A percentile compares a stretch with the other conserved stretches of the same genome.
Evolutionary conservation across 2,888 invertebrate species (phyloP).

Genomic region (Andrena marginata): DNA sequence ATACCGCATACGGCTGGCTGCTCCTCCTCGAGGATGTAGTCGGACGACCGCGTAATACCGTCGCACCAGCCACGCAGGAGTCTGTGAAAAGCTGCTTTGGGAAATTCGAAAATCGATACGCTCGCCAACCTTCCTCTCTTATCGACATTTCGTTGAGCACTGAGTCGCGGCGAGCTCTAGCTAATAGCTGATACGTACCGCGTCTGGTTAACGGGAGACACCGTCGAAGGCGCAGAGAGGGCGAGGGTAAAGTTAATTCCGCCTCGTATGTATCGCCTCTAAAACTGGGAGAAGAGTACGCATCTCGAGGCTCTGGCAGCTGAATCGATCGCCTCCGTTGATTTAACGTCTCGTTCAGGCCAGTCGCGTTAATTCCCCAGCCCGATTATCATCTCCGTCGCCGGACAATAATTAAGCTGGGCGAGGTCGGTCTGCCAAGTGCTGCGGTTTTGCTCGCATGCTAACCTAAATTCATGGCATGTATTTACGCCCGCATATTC

Average conservation of each 20-base stretch:
- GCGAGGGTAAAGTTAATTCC: no score
- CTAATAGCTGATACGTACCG: no score
- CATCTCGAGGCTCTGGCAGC: background rate
- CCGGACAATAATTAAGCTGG: slow-evolving; percentile 80
- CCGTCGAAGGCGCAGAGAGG: no score
- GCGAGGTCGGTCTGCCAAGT: slow-evolving; percentile 71
- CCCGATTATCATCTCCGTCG: slow-evolving; percentile 75
- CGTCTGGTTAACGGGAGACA: no score
- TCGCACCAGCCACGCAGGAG: slow-evolving; percentile 56
- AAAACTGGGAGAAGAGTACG: background rate
- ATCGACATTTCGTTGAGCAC: no score
- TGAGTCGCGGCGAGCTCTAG: no score
- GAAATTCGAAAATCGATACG: slow-evolving; percentile 62
- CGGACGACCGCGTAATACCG: slow-evolving; percentile 48
- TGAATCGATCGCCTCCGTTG: slow-evolving; percentile 27
- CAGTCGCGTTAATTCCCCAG: slow-evolving; percentile 68
- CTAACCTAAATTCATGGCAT: slow-evolving; percentile 80
- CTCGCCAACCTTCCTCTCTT: slow-evolving; percentile 4
- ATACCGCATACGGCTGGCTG: slow-evolving; percentile 61
- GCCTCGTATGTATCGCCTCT: background rate
- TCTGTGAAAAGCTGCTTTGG: slow-evolving; percentile 60
- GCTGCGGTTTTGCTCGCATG: slow-evolving; percentile 80
- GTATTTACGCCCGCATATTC: slow-evolving; percentile 77
- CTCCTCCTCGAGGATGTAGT: slow-evolving; percentile 26
- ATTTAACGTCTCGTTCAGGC: slow-evolving; percentile 68